Percentiles rank a stretch among this genome's conserved stretches.
These are phyloP conservation scores for Hydropsyche tenuis DNA, from an alignment of 1,140 invertebrate genomes.

Conservation along the genomic window DNA sequence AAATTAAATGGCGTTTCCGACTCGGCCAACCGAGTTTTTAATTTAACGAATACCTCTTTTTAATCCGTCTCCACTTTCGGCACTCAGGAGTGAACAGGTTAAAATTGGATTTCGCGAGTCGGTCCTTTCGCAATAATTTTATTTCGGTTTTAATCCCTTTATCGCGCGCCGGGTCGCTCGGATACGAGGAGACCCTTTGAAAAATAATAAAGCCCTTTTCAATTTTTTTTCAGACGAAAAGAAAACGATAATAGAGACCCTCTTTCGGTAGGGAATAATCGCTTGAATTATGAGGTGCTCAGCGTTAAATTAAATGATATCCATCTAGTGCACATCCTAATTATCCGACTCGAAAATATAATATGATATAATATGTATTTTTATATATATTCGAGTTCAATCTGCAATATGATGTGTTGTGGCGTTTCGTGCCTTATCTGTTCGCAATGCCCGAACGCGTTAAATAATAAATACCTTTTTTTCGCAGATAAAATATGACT, in stretches of 20 bases:
- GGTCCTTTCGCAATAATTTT: slow-evolving; percentile 22
- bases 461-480: neutral
- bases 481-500: neutral
- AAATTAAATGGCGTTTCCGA: slow-evolving; percentile 15
- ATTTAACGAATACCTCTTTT: slow-evolving; percentile 20
- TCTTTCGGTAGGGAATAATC: slow-evolving; percentile 3
- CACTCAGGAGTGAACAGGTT: slow-evolving; percentile 12
- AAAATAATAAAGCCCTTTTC: no score
- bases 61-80: slow-evolving; percentile 17
- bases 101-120: slow-evolving; percentile 21
- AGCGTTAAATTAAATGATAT: slow-evolving; percentile 16
- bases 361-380: no score
- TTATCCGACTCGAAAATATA: neutral
- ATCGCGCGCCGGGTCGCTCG: neutral
- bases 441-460: no score
- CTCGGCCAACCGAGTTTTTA: slow-evolving; percentile 14
- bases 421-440: no score
- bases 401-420: no score
- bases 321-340: neutral
- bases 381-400: no score
- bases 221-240: neutral
- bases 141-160: slow-evolving; percentile 15
- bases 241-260: neutral
- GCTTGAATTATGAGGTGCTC: slow-evolving; percentile 3
- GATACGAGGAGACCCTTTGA: neutral